These are phyloP conservation scores for Macropodus opercularis DNA, from an alignment of 2,797 vertebrate species.

Conservation along the genomic window DNA sequence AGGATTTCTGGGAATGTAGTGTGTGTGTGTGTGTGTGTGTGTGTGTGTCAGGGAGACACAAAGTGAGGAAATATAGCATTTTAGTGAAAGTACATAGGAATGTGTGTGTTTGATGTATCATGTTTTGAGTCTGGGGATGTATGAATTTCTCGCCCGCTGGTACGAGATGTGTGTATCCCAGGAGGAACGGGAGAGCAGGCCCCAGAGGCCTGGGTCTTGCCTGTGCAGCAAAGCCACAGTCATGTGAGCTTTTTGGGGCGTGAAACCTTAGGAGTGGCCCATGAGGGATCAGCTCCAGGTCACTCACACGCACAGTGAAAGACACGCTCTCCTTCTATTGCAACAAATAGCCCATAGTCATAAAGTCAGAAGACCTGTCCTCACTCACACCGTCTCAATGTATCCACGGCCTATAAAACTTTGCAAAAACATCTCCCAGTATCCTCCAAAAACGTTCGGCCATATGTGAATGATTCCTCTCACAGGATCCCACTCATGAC, in stretches of 20 bases:
- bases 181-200: slow-evolving; percentile 87
- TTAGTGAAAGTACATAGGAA: slow-evolving; percentile 38
- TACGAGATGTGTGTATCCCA: slow-evolving; percentile 67
- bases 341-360: slow-evolving; percentile 84
- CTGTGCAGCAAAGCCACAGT: slow-evolving; percentile 85
- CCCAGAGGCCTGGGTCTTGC: slow-evolving; percentile 90
- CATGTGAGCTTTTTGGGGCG: slow-evolving; percentile 84
- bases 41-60: slow-evolving; percentile 36
- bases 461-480: slow-evolving; percentile 75
- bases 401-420: slow-evolving; percentile 86
- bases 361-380: slow-evolving; percentile 78
- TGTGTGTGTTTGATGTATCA: slow-evolving; percentile 37
- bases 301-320: slow-evolving; percentile 83
- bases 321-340: slow-evolving; percentile 65
- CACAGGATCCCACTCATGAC: slow-evolving; percentile 54
- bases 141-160: slow-evolving; percentile 62
- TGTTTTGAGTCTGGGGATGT: slow-evolving; percentile 48
- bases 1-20: slow-evolving; percentile 73
- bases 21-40: slow-evolving; percentile 55
- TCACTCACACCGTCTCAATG: slow-evolving; percentile 72
- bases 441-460: slow-evolving; percentile 85
- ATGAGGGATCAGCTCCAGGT: slow-evolving; percentile 89
- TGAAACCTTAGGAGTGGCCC: slow-evolving; percentile 90
- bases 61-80: slow-evolving; percentile 52
- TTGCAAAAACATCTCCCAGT: slow-evolving; percentile 88